Percentiles rank a stretch among this genome's conserved stretches.
Conservation (phyloP, 2,888 invertebrate genomes). For the Drosophila cyrtoloma region DNA sequence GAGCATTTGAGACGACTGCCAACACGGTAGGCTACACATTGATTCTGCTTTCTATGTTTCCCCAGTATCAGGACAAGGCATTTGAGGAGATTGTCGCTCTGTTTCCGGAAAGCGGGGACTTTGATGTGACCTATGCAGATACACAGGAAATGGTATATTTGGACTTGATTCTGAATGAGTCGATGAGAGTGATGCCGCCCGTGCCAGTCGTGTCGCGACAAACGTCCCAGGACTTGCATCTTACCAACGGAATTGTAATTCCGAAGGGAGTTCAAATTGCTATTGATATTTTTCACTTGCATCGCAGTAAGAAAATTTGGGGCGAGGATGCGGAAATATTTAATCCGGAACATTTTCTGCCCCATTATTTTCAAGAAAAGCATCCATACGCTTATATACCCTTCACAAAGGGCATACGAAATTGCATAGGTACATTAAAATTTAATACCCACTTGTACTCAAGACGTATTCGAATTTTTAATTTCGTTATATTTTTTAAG, state of each 20-base stretch:
- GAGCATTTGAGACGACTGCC: constrained; percentile 84
- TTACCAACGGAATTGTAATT: constrained; percentile 77
- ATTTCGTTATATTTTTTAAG: constrained; percentile 42
- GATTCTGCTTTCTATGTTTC: constrained; percentile 81
- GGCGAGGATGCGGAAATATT: constrained; percentile 82
- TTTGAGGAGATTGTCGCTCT: constrained; percentile 78
- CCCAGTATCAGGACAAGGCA: constrained; percentile 78
- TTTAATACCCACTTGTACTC: not conserved
- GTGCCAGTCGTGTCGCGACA: constrained; percentile 81
- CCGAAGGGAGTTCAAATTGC: constrained; percentile 82
- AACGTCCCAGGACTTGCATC: constrained; percentile 65
- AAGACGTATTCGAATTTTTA: not conserved
- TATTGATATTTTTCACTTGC: constrained; percentile 82
- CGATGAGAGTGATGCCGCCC: constrained; percentile 82
- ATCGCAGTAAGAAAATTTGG: constrained; percentile 82
- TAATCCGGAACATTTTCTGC: constrained; percentile 84
- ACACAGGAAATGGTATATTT: constrained; percentile 80
- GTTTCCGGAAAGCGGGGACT: constrained; percentile 68
- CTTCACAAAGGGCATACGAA: constrained; percentile 83
- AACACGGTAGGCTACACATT: constrained; percentile 76
- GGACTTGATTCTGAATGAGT: constrained; percentile 83
- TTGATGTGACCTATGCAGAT: constrained; percentile 75
- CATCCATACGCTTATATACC: constrained; percentile 84
- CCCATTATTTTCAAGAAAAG: constrained; percentile 76
- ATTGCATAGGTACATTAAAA: constrained; percentile 78